Evolutionary conservation across 2,797 vertebrate genomes (phyloP).

Genomic region (Alcedo atthis): DNA sequence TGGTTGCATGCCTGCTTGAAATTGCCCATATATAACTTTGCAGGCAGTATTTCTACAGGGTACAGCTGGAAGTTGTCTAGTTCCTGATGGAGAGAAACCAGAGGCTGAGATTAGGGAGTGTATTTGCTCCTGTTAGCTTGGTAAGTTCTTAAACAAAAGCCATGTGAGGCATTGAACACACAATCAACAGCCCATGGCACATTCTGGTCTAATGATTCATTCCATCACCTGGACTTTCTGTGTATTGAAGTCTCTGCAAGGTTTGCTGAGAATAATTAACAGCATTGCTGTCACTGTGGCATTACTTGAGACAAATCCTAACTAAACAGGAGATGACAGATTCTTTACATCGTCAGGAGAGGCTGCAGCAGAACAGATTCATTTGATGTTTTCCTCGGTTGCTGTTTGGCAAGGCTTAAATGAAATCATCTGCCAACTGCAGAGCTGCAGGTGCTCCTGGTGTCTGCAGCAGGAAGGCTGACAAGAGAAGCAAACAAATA

Average conservation of each 20-base stretch:
- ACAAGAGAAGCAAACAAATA: not conserved
- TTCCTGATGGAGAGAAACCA: slow-evolving; percentile 78
- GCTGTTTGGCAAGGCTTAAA: not conserved
- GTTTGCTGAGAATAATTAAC: not conserved
- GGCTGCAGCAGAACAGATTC: not conserved
- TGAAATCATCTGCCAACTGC: not conserved
- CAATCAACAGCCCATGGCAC: not conserved
- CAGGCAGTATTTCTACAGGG: slow-evolving; percentile 86
- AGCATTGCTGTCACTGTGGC: not conserved
- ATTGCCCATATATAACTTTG: slow-evolving; percentile 85
- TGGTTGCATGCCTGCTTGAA: slow-evolving; percentile 78
- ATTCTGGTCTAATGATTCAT: not conserved
- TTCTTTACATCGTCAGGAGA: not conserved
- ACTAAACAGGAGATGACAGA: not conserved
- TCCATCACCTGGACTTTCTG: not conserved
- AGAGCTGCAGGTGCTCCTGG: not conserved
- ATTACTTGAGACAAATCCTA: not conserved
- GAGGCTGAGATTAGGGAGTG: not conserved
- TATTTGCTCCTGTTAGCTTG: not conserved
- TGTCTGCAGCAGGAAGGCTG: not conserved
- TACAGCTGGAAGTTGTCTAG: slow-evolving; percentile 84
- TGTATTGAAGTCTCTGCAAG: not conserved
- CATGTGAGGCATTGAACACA: not conserved
- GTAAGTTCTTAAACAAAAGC: not conserved
- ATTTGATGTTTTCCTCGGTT: not conserved